Conservation (phyloP, 2,113 vertebrate species). For the Oncorhynchus nerka region DNA sequence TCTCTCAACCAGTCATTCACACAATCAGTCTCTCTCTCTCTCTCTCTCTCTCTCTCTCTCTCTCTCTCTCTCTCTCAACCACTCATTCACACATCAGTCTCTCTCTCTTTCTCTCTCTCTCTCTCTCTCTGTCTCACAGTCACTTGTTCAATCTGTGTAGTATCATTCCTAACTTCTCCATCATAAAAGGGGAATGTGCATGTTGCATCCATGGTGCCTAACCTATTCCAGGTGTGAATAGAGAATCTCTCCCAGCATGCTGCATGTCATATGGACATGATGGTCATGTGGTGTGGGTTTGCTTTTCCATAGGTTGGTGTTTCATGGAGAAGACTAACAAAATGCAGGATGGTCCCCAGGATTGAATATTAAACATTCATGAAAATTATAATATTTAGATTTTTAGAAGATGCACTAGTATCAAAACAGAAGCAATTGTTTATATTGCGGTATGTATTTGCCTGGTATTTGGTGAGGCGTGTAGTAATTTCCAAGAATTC, state of each 20-base stretch:
- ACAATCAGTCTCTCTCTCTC: no score
- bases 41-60: no score
- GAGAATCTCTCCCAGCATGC: conserved; percentile 38
- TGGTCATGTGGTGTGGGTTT: conserved; percentile 17
- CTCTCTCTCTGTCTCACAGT: background rate
- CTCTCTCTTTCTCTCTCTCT: no score
- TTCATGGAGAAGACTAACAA: conserved; percentile 21
- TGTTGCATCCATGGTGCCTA: conserved; percentile 11
- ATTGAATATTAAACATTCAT: no score
- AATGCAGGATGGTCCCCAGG: background rate
- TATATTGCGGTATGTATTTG: no score
- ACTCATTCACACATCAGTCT: background rate
- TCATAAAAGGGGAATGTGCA: background rate
- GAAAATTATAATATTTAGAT: no score
- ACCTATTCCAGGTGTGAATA: conserved; percentile 30
- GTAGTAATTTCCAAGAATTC: no score
- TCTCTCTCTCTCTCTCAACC: background rate
- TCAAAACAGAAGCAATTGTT: no score
- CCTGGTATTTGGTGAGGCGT: no score
- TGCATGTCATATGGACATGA: conserved; percentile 37
- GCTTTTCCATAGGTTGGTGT: background rate
- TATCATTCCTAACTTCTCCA: conserved; percentile 5
- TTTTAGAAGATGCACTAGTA: no score
- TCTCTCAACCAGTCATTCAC: no score
- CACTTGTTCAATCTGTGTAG: conserved; percentile 12